Evolutionary conservation across 2,113 vertebrate genomes (phyloP), one percentile per base, ranked within the genome.

Genomic region (Hemiscyllium ocellatum): DNA sequence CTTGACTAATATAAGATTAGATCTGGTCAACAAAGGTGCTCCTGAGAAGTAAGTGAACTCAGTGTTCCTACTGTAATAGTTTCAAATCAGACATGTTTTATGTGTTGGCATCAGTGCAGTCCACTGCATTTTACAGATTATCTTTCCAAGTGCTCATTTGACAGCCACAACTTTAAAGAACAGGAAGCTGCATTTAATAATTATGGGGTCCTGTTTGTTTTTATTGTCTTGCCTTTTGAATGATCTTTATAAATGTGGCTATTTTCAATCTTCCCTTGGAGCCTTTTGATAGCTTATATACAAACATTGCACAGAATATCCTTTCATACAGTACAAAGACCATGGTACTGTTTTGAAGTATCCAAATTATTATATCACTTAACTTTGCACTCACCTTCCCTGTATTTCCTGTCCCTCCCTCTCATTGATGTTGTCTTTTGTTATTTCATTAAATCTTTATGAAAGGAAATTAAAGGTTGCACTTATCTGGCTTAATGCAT

Each of bases 381-480:
- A 68, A 94, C 91, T 70, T 42, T 66, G 19, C 4, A 8, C 61
- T n/a, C 89, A 93, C 61, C 89, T 29, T 52, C 85, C 29, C 50
- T 90, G 26, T 95, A 29, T 50, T 95, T 17, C 69, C 69, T 95
- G 3, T 33, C 37, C 68, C 37, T 72, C 42, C 68, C 94, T 95
- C 42, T 68, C 33, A 68, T 22, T 47, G 42, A 94, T 47, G 37
- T 70, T 70, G 93, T 22, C 86, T 94, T 47, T 42, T 70, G 65
- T 94, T 94, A 50, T 95, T 29, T 72, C 0, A 50, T 50, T 95
- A 72, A 95, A 50, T 50, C 42, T 24, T 95, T 29, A 76, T 95
- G 68, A 95, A 52, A 95, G 94, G 69, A 95, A 95, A 95, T 70
- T 72, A 95, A 95, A 72, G 7, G 69, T 33, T 76, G 52, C 52